phyloP scores from a whole-genome alignment of 2,888 invertebrate species.

The Diachrysia chrysitis region DNA sequence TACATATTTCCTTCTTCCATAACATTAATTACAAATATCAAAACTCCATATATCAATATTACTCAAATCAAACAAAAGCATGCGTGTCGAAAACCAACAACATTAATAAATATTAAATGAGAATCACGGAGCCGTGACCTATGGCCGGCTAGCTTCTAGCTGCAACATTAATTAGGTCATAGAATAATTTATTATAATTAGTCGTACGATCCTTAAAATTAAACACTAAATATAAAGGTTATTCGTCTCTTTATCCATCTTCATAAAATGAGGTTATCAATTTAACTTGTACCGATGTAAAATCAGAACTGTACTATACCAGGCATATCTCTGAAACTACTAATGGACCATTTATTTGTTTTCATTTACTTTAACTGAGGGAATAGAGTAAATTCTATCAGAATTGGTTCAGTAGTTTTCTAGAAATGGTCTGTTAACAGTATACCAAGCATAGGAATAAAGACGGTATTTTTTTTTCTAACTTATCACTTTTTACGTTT shows the following conservation, averaged over 20 bases:
- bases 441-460: too few species aligned
- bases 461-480: too few species aligned
- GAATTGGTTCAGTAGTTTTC: too few species aligned
- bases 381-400: too few species aligned
- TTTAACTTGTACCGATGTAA: too few species aligned
- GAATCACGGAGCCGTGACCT: neutral
- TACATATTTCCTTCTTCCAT: neutral
- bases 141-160: neutral
- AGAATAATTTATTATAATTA: slow-evolving; percentile 1
- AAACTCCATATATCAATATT: neutral
- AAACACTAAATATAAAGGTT: neutral
- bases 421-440: too few species aligned
- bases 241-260: too few species aligned
- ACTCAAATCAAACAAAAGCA: neutral
- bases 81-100: neutral
- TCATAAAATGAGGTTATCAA: too few species aligned
- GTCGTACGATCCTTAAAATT: neutral
- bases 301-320: too few species aligned
- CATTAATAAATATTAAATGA: neutral
- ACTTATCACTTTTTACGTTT: too few species aligned
- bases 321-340: too few species aligned
- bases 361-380: neutral
- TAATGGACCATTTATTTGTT: neutral
- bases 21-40: neutral
- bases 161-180: neutral